Evolutionary conservation across 2,888 invertebrate genomes (phyloP).

Genomic region (Iselma pallidipennis): DNA sequence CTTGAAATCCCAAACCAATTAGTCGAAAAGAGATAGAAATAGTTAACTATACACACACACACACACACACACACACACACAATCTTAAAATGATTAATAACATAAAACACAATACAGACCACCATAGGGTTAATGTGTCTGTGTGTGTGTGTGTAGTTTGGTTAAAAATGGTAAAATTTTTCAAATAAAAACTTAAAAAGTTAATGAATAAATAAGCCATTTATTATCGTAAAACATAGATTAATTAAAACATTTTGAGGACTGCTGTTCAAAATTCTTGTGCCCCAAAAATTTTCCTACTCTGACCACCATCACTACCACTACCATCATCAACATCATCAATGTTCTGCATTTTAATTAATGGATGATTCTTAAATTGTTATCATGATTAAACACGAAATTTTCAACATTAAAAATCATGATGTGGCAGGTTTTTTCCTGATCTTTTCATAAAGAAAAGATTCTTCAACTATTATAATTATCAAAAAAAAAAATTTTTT

Average conservation of each 20-base stretch:
- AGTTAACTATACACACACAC: slow-evolving; percentile 17
- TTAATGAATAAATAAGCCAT: slow-evolving; percentile 46
- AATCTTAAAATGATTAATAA: slow-evolving; percentile 48
- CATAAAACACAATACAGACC: slow-evolving; percentile 42
- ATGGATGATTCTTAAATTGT: slow-evolving; percentile 19
- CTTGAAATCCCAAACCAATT: slow-evolving; percentile 22
- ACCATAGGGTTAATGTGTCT: not conserved
- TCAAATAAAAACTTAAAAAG: slow-evolving; percentile 30
- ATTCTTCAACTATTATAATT: too few species aligned
- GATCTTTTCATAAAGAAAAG: too few species aligned
- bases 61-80: too few species aligned
- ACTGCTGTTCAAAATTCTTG: not conserved
- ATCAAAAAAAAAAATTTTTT: too few species aligned
- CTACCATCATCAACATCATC: too few species aligned
- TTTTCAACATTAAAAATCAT: slow-evolving; percentile 41
- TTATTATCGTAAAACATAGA: slow-evolving; percentile 35
- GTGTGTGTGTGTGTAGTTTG: too few species aligned
- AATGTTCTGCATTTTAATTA: slow-evolving; percentile 10
- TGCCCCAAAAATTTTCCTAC: not conserved
- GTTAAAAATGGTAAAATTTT: slow-evolving; percentile 6
- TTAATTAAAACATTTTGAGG: not conserved
- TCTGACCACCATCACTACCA: not conserved
- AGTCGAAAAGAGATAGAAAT: slow-evolving; percentile 21
- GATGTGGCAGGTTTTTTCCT: slow-evolving; percentile 43
- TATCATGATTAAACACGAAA: slow-evolving; percentile 23